These are phyloP conservation scores for Xylophagus ater DNA, from an alignment of 2,888 invertebrate species.

Conservation along the genomic window DNA sequence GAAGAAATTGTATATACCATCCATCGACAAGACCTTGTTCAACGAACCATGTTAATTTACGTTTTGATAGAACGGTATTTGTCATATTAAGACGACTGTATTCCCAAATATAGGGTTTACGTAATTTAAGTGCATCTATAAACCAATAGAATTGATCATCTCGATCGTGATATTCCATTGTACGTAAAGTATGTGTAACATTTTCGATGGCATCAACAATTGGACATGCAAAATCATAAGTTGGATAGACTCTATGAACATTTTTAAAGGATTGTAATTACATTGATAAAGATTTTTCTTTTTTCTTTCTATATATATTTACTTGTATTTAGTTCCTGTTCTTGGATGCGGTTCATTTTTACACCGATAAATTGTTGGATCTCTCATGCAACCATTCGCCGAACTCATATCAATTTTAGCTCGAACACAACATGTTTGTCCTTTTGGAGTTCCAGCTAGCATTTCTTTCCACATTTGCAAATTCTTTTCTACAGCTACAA, in stretches of 20 bases:
- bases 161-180: constrained; percentile 97
- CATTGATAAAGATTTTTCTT: constrained; percentile 9
- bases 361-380: constrained; percentile 97
- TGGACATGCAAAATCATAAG: constrained; percentile 99
- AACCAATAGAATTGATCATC: constrained; percentile 99
- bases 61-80: constrained; percentile 93
- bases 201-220: constrained; percentile 96
- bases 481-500: constrained; percentile 70
- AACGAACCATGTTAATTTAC: constrained; percentile 97
- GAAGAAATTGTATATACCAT: constrained; percentile 46
- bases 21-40: constrained; percentile 89
- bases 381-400: constrained; percentile 90
- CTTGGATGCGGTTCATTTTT: constrained; percentile 91
- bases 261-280: too few relatives aligned
- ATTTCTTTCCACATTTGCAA: constrained; percentile 88
- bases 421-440: constrained; percentile 85
- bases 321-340: constrained; percentile 93
- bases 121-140: constrained; percentile 71
- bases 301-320: constrained; percentile 23
- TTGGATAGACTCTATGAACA: constrained; percentile 83
- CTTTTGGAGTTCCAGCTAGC: constrained; percentile 67
- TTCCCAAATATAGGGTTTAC: constrained; percentile 92
- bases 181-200: constrained; percentile 93
- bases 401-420: constrained; percentile 97
- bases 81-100: constrained; percentile 96